Base-by-base conservation (phyloP, 2,888 invertebrate genomes). In the Myopa testacea region DNA sequence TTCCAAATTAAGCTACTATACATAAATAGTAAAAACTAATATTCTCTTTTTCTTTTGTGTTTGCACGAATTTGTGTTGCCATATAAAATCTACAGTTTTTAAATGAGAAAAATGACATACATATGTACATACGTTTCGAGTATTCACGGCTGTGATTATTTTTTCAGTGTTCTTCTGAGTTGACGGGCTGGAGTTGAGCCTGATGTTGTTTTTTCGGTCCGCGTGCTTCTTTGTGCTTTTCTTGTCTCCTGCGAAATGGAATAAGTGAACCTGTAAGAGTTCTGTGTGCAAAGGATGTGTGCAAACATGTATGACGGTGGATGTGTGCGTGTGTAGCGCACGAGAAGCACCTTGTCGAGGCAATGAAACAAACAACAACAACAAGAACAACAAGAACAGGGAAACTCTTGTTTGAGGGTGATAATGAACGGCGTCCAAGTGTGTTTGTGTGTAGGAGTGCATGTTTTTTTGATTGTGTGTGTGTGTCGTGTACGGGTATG, bases 391-490 rank as follows among this genome's bases (percentile, higher is more conserved):
- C 45, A 38, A 68, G 26, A 75, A 19, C 50, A 62, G 4, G 40
- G 52, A 63, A 52, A 68, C 74, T 69, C 73, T 76, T 79, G 71
- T 75, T 75, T 78, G 62, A 76, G 78, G 76, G 76, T 80, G 77
- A 78, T 78, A 76, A 75, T 80, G 80, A 78, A 78, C 78, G 78
- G 58, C 60, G 69, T 60, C 58, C 75, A 69, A 60, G 67, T 37
- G 40, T 76, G 50, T 75, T 26, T 75, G 71, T 63, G 50, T 65
- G 77, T 75, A 19, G 34, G 52, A 55, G 52, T 45, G 37, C 37
- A 37, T 60, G 26, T 74, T 16, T 55, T 62, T 50, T 50, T 19
- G 60, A 40, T 26, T 78, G 70, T 71, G 37, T 71, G 37, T 71
- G 45, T 71, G 62, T 74, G 19, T 0, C 19, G 2, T 58, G 58